A percentile compares a stretch with the other conserved stretches of the same genome.
These are phyloP conservation scores for Barbus barbus DNA, from an alignment of 2,113 vertebrate genomes.

Conservation along the genomic window DNA sequence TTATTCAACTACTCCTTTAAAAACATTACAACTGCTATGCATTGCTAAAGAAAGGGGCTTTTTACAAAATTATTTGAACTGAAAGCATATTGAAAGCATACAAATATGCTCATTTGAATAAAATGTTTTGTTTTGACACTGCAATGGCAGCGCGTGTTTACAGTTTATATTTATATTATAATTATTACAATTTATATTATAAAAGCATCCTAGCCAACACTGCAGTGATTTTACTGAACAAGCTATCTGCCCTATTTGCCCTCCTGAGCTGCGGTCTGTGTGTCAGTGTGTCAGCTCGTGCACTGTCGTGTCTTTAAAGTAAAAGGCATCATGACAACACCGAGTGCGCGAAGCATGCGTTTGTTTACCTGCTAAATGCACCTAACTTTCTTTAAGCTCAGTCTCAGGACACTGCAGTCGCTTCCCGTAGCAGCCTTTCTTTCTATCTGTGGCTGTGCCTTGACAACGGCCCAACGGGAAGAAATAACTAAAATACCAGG, in stretches of 20 bases:
- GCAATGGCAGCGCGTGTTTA: not conserved
- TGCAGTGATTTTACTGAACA: not conserved
- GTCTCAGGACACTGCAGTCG: constrained; percentile 70
- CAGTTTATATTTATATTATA: no score
- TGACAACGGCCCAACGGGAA: no score
- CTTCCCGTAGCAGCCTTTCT: constrained; percentile 67
- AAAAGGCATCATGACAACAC: constrained; percentile 35
- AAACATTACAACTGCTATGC: not conserved
- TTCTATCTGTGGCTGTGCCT: constrained; percentile 72
- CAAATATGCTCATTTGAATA: not conserved
- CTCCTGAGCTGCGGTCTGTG: constrained; percentile 66
- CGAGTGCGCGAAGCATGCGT: constrained; percentile 64
- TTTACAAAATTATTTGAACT: not conserved
- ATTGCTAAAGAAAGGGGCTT: not conserved
- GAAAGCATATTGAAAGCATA: not conserved
- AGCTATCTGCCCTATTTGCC: constrained; percentile 67
- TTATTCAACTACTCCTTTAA: not conserved
- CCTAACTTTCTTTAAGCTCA: constrained; percentile 68
- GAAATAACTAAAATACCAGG: constrained; percentile 77
- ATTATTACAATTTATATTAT: not conserved
- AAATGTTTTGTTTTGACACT: constrained; percentile 43
- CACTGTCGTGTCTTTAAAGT: constrained; percentile 45
- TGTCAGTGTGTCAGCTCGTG: not conserved
- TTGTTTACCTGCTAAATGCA: constrained; percentile 69
- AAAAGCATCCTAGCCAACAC: not conserved